Evolutionary conservation across 2,888 invertebrate genomes (phyloP), one percentile per base, ranked within the genome.

Genomic region (Xanthia togata): DNA sequence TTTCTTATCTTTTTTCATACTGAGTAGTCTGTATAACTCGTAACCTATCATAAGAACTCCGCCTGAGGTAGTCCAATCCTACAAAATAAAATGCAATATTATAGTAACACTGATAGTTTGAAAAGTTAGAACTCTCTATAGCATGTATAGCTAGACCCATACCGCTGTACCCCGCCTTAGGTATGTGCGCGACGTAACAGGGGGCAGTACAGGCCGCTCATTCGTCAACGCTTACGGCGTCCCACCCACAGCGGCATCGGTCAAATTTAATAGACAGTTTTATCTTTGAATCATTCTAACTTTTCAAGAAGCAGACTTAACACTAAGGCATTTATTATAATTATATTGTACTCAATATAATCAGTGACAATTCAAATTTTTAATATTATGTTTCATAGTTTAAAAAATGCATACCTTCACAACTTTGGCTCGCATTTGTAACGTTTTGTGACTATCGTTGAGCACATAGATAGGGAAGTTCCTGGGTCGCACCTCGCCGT

Each of bases 41-140:
- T 99, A 99, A 2, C 99, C 99, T 92, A 99, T 99, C 89, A 99
- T 97, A 57, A 99, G 96, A 1, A 99, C 99, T 2, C 99, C 99
- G 9, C 99, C 99, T 14, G 97, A 97, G 57, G 97, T 97, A 59
- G 97, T 97, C 99, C 99, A 99, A 75, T 98, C 98, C 91, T 97
- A 95, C 89, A 92, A 91, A 77, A 65, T 67, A 67, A 71, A 77
- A 63, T 74, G 17, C 1, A 31, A 23, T 1, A 17, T 38, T 4
- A 38, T 20, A 17, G n/a, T 17, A 31, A 60, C 62, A 70, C 70
- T 60, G 60, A 35, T 3, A 65, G 44, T 44, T 47, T 26, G 11
- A 44, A 26, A 41, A 20, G 41, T n/a, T 17, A 38, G 9, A 63
- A 17, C 38, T n/a, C 9, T 63, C 2, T 41, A 2, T 38, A 41